Conservation (phyloP, 2,113 vertebrate genomes). For the Diadophis punctatus region DNA sequence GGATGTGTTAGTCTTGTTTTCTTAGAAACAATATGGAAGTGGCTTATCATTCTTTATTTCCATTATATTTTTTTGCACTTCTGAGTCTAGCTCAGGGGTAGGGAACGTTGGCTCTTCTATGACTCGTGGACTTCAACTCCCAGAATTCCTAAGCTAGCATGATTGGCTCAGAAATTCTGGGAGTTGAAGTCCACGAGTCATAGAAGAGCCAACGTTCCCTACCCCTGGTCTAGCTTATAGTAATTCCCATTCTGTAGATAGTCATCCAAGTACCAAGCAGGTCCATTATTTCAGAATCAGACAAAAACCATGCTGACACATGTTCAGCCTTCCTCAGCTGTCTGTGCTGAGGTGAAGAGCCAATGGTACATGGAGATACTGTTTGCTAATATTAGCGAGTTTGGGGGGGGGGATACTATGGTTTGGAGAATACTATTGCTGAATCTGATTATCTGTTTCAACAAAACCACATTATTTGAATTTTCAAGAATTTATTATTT, state of each 20-base stretch:
- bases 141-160: no score
- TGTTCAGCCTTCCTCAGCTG: neutral
- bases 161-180: no score
- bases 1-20: neutral
- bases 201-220: no score
- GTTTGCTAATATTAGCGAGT: slow-evolving; percentile 40
- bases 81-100: neutral
- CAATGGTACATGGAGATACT: slow-evolving; percentile 3
- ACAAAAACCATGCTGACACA: neutral
- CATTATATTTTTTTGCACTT: neutral
- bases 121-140: no score
- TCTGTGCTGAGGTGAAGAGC: slow-evolving; percentile 11
- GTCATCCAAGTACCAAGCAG: neutral
- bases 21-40: neutral
- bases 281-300: neutral
- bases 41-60: neutral
- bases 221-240: neutral
- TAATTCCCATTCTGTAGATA: neutral
- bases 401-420: neutral
- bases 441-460: slow-evolving; percentile 30
- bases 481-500: neutral
- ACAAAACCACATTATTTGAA: neutral
- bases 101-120: no score
- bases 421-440: neutral
- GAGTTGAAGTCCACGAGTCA: no score